phyloP scores from a whole-genome alignment of 2,888 invertebrate species.

The Clusia tigrina region DNA sequence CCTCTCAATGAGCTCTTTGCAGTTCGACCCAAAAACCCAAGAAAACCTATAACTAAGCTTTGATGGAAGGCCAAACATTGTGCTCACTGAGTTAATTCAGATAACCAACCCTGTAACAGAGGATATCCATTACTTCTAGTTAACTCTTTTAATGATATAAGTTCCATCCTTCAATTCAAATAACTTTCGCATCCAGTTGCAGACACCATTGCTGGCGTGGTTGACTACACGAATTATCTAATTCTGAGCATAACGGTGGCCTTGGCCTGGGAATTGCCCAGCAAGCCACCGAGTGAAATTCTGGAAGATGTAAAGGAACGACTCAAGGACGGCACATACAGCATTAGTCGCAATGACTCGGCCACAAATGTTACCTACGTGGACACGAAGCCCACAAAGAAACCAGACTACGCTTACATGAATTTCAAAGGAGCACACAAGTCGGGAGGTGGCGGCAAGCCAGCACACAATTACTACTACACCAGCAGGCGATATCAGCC shows the following conservation, averaged over 20 bases:
- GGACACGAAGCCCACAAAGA: conserved; percentile 30
- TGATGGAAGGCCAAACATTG: too few species aligned
- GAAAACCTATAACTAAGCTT: too few species aligned
- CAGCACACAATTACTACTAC: conserved; percentile 42
- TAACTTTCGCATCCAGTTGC: conserved; percentile 45
- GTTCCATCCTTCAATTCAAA: too few species aligned
- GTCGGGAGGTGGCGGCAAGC: background rate
- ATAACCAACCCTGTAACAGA: too few species aligned
- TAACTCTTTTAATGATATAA: too few species aligned
- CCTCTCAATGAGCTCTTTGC: too few species aligned
- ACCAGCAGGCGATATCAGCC: conserved; percentile 29
- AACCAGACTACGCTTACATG: conserved; percentile 37
- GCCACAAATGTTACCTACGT: conserved; percentile 49
- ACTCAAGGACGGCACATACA: conserved; percentile 55
- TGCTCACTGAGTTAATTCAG: too few species aligned
- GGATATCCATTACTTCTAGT: too few species aligned
- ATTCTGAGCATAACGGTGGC: conserved; percentile 78
- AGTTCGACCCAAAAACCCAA: too few species aligned
- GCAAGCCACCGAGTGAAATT: conserved; percentile 67
- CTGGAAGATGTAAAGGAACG: conserved; percentile 51
- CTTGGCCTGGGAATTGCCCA: conserved; percentile 79
- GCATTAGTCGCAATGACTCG: conserved; percentile 56
- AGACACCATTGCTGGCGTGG: conserved; percentile 62
- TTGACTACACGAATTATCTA: conserved; percentile 66
- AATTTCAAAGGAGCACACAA: conserved; percentile 15